A percentile compares a stretch with the other conserved stretches of the same genome.
Conservation (phyloP, 2,113 vertebrate genomes). For the Nannospalax galili region DNA sequence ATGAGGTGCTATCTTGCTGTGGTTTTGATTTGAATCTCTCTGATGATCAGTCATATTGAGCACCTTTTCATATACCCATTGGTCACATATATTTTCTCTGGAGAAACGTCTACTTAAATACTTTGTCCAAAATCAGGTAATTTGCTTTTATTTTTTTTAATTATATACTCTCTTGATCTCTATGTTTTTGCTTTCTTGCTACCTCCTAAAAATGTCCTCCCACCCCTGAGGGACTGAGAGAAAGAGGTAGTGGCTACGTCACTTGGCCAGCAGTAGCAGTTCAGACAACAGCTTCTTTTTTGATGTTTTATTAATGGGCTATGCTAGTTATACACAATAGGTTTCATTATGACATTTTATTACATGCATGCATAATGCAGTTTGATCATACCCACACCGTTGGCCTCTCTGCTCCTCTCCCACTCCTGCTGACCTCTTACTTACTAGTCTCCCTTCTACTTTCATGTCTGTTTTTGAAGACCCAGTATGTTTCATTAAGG, state of each 20-base stretch:
- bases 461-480: neutral
- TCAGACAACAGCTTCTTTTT: neutral
- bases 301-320: neutral
- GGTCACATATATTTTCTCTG: neutral
- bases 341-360: neutral
- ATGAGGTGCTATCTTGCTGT: neutral
- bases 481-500: neutral
- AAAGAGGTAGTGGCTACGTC: neutral
- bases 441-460: neutral
- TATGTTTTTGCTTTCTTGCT: neutral
- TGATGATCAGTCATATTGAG: neutral
- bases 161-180: neutral
- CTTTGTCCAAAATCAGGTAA: neutral
- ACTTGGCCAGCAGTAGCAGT: too few species aligned
- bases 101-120: neutral
- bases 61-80: neutral
- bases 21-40: neutral
- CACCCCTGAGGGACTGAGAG: too few species aligned
- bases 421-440: neutral
- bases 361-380: neutral
- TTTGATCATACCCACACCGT: neutral
- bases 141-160: neutral
- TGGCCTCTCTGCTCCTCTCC: neutral
- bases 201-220: neutral
- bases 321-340: neutral